These are phyloP conservation scores for Amblyteles armatorius DNA, from an alignment of 2,888 invertebrate species.

Conservation along the genomic window DNA sequence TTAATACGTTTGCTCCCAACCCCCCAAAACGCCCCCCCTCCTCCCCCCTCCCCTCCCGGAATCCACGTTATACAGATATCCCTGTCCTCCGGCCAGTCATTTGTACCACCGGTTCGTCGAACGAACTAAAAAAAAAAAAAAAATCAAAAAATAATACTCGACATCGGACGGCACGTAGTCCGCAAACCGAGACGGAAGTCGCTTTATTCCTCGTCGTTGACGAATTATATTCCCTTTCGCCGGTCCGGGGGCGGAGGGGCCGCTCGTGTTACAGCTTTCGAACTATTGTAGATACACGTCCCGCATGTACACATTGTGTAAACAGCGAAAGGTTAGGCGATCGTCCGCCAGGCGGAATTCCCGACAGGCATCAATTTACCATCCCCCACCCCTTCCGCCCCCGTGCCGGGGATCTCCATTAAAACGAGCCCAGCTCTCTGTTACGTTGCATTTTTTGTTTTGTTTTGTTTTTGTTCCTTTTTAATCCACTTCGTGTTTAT, in stretches of 20 bases:
- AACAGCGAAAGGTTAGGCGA: slow-evolving; percentile 2
- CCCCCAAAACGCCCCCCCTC: not conserved
- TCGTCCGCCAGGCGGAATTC: slow-evolving; percentile 7
- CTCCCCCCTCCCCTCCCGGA: not conserved
- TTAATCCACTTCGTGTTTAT: not conserved
- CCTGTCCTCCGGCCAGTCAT: not conserved
- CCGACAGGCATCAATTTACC: slow-evolving; percentile 11
- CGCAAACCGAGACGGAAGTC: slow-evolving; percentile 19
- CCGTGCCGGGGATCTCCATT: not conserved
- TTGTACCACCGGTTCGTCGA: not conserved
- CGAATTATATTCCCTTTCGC: slow-evolving; percentile 20
- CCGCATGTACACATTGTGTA: slow-evolving; percentile 6
- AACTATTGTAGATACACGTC: slow-evolving; percentile 1
- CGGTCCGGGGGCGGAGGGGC: too few species aligned
- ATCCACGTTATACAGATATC: not conserved
- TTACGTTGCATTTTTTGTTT: not conserved
- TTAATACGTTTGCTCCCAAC: not conserved
- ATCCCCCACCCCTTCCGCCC: not conserved
- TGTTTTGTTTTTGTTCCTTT: not conserved
- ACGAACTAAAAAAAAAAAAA: not conserved
- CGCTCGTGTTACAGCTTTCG: not conserved
- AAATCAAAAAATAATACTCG: not conserved
- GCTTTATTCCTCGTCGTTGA: slow-evolving; percentile 18
- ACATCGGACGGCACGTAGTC: slow-evolving; percentile 2
- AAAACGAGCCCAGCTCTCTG: not conserved